Evolutionary conservation across 2,888 invertebrate species (phyloP), one percentile per base, ranked within the genome.

Genomic region (Mycalesis mineus): DNA sequence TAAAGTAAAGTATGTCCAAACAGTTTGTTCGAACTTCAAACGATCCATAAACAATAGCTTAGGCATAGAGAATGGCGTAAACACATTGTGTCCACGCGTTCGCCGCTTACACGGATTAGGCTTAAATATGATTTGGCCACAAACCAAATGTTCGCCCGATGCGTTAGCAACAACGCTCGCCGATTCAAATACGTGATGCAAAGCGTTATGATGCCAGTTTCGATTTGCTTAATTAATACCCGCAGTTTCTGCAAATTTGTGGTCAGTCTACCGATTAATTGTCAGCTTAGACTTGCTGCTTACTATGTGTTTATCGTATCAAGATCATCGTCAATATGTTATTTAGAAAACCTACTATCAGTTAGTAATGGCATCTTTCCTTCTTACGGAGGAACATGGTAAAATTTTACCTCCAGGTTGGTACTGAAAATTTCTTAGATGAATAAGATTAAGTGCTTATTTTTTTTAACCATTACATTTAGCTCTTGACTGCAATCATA

Each of bases 201-300:
- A 51, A 62, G 54, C 55, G 22, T 41, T 50, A 61, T 56, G 60
- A 56, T 52, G 58, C 56, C 47, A 49, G 54, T 48, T 62, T 55
- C 55, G 55, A 63, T 62, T 63, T 55, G 56, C 55, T 54, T 62
- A 62, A 63, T 59, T 62, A 58, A 60, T 61, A 59, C 57, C 55
- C 53, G 39, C 55, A 57, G 58, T 60, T 62, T 60, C 54, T 51
- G 42, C 31, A 51, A 22, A 48, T 62, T 58, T 57, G 58, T 60
- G 57, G 61, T 48, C 41, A 60, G 44, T 17, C 45, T 44, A 51
- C 15, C 33, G 31, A 33, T 15, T 47, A 17, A 47, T 47, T 33
- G 31, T 15, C 11, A 15, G 47, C 15, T 33, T 15, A 31, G 47
- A 31, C 13, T 31, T 5, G 9, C n/a, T 29, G 14, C n/a, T 28